A percentile compares a stretch with the other conserved stretches of the same genome.
These are phyloP conservation scores for Hystrix brachyura DNA, from an alignment of 2,113 vertebrate genomes.

Conservation along the genomic window DNA sequence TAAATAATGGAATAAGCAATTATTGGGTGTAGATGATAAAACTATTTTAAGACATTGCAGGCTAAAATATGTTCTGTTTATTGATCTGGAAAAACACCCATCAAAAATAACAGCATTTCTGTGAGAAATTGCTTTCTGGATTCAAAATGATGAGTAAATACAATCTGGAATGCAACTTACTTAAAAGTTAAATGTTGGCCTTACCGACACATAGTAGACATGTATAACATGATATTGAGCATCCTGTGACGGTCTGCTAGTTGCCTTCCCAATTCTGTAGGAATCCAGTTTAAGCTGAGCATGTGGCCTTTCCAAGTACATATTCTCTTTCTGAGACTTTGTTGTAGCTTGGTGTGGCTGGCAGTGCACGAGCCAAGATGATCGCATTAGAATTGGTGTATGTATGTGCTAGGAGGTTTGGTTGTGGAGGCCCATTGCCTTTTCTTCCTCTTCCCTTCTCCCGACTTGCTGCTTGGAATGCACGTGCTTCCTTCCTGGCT, in stretches of 20 bases:
- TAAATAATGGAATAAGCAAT: not conserved
- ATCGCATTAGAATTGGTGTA: not conserved
- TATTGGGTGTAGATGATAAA: not conserved
- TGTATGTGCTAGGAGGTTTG: not conserved
- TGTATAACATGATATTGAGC: not conserved
- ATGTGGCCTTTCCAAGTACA: not conserved
- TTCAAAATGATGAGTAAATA: not conserved
- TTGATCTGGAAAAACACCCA: slow-evolving; percentile 19
- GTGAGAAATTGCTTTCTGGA: not conserved
- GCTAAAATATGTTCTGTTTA: slow-evolving; percentile 35
- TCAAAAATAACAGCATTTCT: slow-evolving; percentile 43
- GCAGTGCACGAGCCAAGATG: not conserved
- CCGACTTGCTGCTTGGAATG: not conserved
- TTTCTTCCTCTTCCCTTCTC: not conserved
- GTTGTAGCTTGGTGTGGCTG: not conserved
- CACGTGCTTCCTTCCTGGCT: not conserved
- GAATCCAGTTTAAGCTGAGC: not conserved
- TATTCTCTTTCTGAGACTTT: not conserved
- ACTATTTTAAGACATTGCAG: slow-evolving; percentile 20
- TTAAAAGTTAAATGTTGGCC: slow-evolving; percentile 29
- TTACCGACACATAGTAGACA: not conserved
- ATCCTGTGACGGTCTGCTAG: not conserved
- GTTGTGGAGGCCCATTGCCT: not conserved
- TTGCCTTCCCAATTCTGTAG: not conserved
- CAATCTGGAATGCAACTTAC: not conserved